A percentile compares a stretch with the other conserved stretches of the same genome.
Evolutionary conservation across 2,888 invertebrate genomes (phyloP).

Genomic region (Dilophus febrilis): DNA sequence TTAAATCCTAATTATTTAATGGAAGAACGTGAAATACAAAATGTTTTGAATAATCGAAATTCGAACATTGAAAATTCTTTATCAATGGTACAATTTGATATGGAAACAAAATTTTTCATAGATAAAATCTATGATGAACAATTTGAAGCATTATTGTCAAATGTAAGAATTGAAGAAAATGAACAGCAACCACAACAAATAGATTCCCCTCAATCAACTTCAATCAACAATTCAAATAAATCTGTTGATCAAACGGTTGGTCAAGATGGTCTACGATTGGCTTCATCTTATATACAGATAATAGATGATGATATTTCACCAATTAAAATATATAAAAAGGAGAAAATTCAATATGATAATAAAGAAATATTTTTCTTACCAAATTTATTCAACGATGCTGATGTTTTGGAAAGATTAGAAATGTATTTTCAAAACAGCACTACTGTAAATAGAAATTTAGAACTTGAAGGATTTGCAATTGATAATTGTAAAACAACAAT

Average conservation of each 20-base stretch:
- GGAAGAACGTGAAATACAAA: conserved; percentile 9
- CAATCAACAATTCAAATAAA: conserved; percentile 1
- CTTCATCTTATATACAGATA: conserved; percentile 23
- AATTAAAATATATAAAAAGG: conserved; percentile 9
- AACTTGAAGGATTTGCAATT: conserved; percentile 10
- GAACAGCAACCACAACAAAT: neutral
- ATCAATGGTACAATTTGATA: neutral
- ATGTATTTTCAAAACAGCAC: neutral
- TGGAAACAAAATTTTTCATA: conserved; percentile 2
- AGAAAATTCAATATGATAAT: conserved; percentile 13
- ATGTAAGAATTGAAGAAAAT: neutral
- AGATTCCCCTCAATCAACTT: neutral
- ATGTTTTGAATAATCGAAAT: conserved; percentile 1
- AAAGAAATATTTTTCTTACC: conserved; percentile 15
- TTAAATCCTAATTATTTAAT: conserved; percentile 10
- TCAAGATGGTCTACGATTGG: conserved; percentile 10
- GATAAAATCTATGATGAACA: neutral
- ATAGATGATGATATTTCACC: conserved; percentile 17
- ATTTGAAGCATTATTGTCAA: neutral
- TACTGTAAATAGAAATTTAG: neutral
- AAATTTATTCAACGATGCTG: conserved; percentile 7
- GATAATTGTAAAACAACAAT: conserved; percentile 4
- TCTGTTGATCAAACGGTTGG: neutral
- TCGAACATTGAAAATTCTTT: neutral
- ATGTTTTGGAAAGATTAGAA: conserved; percentile 2